phyloP scores from a whole-genome alignment of 2,888 invertebrate species.

The Metopia argyrocephala region DNA sequence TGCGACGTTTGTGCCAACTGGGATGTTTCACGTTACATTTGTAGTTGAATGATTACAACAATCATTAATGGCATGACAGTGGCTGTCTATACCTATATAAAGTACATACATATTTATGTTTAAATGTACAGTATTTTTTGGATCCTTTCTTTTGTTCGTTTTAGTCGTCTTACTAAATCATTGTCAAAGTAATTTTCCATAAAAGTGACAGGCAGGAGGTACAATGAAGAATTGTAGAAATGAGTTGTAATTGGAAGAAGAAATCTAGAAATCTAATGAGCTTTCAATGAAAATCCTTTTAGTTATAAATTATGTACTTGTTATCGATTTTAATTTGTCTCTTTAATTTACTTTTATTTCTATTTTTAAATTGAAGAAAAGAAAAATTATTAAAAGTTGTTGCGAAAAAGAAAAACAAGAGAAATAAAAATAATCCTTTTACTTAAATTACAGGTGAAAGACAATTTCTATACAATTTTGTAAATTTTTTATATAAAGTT shows the following conservation, averaged over 20 bases:
- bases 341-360: neutral
- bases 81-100: neutral
- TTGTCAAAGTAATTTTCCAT: conserved; percentile 54
- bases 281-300: conserved; percentile 21
- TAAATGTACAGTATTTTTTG: conserved; percentile 11
- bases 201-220: neutral
- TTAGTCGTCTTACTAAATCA: conserved; percentile 40
- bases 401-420: no score
- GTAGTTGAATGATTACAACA: neutral
- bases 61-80: neutral
- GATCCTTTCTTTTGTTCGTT: neutral
- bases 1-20: no score
- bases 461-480: no score
- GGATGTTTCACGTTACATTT: neutral
- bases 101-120: neutral
- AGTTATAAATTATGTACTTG: conserved; percentile 11
- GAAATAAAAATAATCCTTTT: no score
- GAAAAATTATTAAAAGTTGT: neutral
- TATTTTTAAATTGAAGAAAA: neutral
- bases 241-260: neutral
- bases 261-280: conserved; percentile 29
- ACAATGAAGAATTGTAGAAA: neutral
- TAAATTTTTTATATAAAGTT: no score
- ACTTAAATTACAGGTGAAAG: no score
- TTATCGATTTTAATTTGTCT: neutral